Evolutionary conservation across 2,113 vertebrate genomes (phyloP).

Genomic region (Rhea americana): DNA sequence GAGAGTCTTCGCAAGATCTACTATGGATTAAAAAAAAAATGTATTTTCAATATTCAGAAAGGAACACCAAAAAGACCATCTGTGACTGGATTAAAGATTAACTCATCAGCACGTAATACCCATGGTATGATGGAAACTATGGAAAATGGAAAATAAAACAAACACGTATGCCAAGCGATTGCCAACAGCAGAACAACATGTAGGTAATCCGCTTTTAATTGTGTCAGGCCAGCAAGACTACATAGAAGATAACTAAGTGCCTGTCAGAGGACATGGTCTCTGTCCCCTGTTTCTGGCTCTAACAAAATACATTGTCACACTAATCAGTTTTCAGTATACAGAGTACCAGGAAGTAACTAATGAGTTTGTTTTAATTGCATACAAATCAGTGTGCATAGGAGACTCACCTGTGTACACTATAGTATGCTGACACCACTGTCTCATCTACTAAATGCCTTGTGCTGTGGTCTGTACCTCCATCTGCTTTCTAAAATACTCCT

Average conservation of each 20-base stretch:
- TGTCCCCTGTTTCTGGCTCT: background rate
- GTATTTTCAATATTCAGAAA: background rate
- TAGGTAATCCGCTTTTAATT: background rate
- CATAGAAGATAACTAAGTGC: background rate
- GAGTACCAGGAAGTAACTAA: background rate
- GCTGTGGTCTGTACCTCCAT: background rate
- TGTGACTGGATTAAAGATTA: background rate
- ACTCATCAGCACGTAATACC: background rate
- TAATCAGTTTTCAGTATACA: background rate
- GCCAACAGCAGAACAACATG: background rate
- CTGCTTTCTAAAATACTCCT: background rate
- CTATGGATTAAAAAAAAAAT: background rate
- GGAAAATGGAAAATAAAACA: background rate
- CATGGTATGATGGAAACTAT: background rate
- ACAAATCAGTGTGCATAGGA: background rate
- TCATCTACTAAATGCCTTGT: background rate
- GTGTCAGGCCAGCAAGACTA: background rate
- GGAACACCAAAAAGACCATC: background rate
- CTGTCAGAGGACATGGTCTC: background rate
- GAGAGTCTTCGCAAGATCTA: too few species aligned
- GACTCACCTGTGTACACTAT: background rate
- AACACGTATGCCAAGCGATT: background rate
- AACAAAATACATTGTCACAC: background rate
- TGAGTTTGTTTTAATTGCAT: background rate
- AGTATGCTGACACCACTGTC: background rate